These are phyloP conservation scores for Oncopodura yosiiana DNA, from an alignment of 1,140 invertebrate genomes.

Conservation along the genomic window DNA sequence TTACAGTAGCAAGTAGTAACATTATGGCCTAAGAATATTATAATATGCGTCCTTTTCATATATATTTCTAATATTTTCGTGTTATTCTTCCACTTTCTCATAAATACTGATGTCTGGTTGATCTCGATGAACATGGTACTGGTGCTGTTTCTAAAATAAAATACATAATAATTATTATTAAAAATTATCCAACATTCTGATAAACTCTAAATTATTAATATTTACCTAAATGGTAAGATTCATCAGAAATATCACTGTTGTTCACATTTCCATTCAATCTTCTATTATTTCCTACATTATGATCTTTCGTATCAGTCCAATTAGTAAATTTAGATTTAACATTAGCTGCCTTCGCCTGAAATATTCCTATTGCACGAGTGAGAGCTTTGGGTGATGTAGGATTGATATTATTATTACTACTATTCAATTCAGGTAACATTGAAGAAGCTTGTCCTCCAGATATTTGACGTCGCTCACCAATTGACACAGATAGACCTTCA, in stretches of 20 bases:
- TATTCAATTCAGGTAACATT: neutral
- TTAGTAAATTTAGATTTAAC: constrained; percentile 25
- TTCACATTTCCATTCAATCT: neutral
- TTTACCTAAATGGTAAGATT: neutral
- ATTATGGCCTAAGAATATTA: neutral
- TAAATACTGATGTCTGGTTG: constrained; percentile 12
- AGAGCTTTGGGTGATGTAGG: constrained; percentile 26
- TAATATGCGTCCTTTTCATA: neutral
- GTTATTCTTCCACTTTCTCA: too few species aligned
- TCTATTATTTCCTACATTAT: neutral
- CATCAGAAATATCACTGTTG: neutral
- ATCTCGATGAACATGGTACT: neutral
- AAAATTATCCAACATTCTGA: neutral
- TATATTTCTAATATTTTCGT: neutral
- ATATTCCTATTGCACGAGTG: constrained; percentile 20
- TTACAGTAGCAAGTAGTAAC: neutral
- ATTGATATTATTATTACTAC: neutral
- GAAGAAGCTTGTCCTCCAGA: too few species aligned
- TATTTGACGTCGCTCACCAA: too few species aligned
- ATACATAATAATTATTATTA: neutral
- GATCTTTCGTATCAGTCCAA: constrained; percentile 27
- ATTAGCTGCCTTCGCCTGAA: constrained; percentile 30
- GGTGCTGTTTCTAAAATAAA: neutral
- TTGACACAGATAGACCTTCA: too few species aligned
- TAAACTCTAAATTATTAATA: neutral